Percentiles rank a stretch among this genome's conserved stretches.
Conservation (phyloP, 92 coral and sea anemone genomes). For the Porites cylindrica region DNA sequence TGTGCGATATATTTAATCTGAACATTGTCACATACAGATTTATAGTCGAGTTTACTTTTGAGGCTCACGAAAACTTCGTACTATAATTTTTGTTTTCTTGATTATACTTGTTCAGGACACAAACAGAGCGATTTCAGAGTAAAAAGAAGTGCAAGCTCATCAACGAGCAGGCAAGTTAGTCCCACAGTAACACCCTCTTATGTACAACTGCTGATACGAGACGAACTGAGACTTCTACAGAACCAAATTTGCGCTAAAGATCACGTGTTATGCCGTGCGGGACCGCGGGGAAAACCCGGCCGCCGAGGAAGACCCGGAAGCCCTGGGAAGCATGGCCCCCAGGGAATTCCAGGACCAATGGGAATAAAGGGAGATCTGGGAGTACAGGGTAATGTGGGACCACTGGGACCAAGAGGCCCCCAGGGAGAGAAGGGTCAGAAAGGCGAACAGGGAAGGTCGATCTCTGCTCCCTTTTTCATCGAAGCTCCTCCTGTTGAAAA, state of each 20-base stretch:
- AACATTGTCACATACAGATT: too few species aligned
- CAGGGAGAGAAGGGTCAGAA: not conserved
- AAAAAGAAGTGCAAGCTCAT: not conserved
- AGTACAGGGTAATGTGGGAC: not conserved
- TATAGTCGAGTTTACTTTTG: too few species aligned
- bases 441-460: not conserved
- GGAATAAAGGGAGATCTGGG: conserved; percentile 44
- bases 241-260: conserved; percentile 20
- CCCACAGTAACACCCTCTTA: not conserved
- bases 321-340: conserved; percentile 70
- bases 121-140: not conserved
- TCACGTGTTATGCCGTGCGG: not conserved
- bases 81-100: not conserved
- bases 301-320: conserved; percentile 51
- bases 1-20: too few species aligned
- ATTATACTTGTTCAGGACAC: not conserved
- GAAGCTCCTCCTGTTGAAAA: conserved; percentile 33
- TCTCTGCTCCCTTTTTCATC: not conserved
- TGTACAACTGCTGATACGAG: not conserved
- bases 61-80: too few species aligned
- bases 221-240: conserved; percentile 6
- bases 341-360: conserved; percentile 46
- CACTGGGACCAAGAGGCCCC: not conserved
- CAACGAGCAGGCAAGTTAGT: not conserved
- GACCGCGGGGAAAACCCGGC: conserved; percentile 48